phyloP scores from a whole-genome alignment of 2,113 vertebrate species.

The Zapus hudsonius region DNA sequence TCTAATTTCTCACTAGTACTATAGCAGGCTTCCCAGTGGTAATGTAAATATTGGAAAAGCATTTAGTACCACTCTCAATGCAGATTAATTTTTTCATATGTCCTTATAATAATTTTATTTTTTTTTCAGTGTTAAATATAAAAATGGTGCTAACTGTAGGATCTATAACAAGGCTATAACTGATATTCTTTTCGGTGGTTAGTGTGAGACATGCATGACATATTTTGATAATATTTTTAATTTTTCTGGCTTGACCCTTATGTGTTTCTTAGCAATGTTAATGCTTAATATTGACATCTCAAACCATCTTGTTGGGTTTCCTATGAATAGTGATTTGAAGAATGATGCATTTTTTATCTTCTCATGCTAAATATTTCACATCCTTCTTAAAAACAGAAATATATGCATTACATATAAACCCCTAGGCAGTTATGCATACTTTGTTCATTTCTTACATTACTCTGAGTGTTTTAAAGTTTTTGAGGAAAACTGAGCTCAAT shows the following conservation, averaged over 20 bases:
- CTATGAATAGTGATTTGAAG: not conserved
- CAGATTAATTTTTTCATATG: not conserved
- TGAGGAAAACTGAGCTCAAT: not conserved
- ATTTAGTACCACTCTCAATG: not conserved
- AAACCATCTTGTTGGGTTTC: not conserved
- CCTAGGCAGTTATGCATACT: not conserved
- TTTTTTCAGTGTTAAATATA: slow-evolving; percentile 78
- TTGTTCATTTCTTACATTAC: not conserved
- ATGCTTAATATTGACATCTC: not conserved
- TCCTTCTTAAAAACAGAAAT: slow-evolving; percentile 42
- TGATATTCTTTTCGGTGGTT: slow-evolving; percentile 76
- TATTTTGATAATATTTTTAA: slow-evolving; percentile 65
- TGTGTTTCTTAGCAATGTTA: slow-evolving; percentile 71
- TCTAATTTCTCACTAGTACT: slow-evolving; percentile 35
- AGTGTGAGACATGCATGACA: slow-evolving; percentile 76
- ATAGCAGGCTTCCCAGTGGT: slow-evolving; percentile 34
- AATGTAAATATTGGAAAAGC: not conserved
- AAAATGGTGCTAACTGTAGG: slow-evolving; percentile 92
- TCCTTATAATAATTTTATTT: slow-evolving; percentile 19
- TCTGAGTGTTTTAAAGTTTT: not conserved
- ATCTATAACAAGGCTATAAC: slow-evolving; percentile 82
- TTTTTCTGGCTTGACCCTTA: slow-evolving; percentile 61
- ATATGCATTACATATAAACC: not conserved
- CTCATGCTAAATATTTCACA: not conserved
- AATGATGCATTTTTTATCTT: not conserved